Base-by-base conservation (phyloP, 1,140 invertebrate species). In the Aphis craccivora region DNA sequence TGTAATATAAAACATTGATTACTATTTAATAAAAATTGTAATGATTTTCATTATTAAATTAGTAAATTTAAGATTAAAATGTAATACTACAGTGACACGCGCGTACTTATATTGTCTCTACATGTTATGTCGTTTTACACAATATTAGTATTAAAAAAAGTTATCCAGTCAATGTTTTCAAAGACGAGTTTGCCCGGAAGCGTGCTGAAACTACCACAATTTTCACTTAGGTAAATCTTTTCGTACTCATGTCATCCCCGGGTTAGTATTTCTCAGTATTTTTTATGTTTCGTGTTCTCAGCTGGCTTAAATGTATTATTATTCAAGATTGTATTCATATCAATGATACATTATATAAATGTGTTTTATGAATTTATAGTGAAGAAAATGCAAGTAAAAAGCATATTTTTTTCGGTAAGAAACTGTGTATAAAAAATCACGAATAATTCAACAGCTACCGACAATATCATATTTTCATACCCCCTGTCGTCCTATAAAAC, bases 371-470 rank as follows among this genome's bases (percentile, higher is more conserved):
- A 83, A 45, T 48, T 9, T 67, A n/a, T 20, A 60, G 60, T 4
- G 20, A n/a, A 8, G 8, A 18, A 91, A 43, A 37, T 6, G 20
- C 18, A 23, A 48, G 30, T 23, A 53, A n/a, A 83, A 81, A 48
- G 45, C 51, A 48, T 22, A 76, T 91, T 51, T 83, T 76, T 55
- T 91, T 84, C 20, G 9, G 14, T 18, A 7, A 7, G 4, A 84
- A 84, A 51, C n/a, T 25, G 30, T 45, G 91, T 20, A 92, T 40
- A 92, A 92, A 92, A 22, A 48, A 25, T 25, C 11, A 92, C 53
- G 90, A 92, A 92, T 84, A 53, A 92, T 92, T 92, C 90, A 92
- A 51, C 67, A 25, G 37, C 30, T 76, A n/a, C 40, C 30, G 3
- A 92, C 20, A 84, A 84, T 84, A 48, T 84, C 23, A 84, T 40